Conservation (phyloP, 2,113 vertebrate genomes). For the Reinhardtius hippoglossoides region DNA sequence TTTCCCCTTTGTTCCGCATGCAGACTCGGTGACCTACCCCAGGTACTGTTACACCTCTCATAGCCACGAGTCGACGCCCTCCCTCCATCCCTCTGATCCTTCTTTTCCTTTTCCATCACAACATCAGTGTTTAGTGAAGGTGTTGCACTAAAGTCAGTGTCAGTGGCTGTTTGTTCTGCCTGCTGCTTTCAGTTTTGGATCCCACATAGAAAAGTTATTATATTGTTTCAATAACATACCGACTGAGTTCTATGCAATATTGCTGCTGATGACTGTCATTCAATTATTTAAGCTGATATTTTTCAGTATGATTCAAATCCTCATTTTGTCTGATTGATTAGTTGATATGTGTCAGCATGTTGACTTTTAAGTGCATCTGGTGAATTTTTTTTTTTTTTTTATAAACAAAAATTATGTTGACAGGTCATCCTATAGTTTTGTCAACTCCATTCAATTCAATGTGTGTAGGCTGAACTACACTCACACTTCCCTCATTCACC, state of each 20-base stretch:
- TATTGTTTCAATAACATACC: no score
- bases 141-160: not conserved
- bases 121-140: not conserved
- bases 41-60: constrained; percentile 60
- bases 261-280: no score
- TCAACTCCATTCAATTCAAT: not conserved
- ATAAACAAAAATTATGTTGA: not conserved
- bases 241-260: no score
- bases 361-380: not conserved
- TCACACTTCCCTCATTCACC: not conserved
- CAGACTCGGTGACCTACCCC: constrained; percentile 63
- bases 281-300: no score
- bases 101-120: constrained; percentile 1
- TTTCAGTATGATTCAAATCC: no score
- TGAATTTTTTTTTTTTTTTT: not conserved
- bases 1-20: constrained; percentile 63
- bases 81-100: not conserved
- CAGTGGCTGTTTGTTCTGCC: not conserved
- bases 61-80: not conserved
- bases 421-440: not conserved
- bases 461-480: not conserved
- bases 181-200: not conserved
- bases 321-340: no score
- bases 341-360: not conserved
- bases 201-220: no score